Percentiles rank a stretch among this genome's conserved stretches.
Evolutionary conservation across 1,140 invertebrate species (phyloP).

Genomic region (Ostrea denselamellosa): DNA sequence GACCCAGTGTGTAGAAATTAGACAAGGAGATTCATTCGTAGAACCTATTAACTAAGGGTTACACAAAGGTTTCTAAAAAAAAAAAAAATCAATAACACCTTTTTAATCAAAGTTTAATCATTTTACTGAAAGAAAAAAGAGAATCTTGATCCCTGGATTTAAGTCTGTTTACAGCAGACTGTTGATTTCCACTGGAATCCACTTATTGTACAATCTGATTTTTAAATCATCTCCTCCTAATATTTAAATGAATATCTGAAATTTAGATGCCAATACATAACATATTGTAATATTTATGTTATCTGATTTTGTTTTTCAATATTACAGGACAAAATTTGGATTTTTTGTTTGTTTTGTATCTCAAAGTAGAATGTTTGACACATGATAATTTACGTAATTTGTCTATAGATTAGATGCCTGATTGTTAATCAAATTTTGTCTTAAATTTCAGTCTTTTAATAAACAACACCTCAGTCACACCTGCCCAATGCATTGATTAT

Average conservation of each 20-base stretch:
- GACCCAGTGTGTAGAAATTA: not conserved
- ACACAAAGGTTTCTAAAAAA: not conserved
- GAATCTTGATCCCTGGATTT: too few species aligned
- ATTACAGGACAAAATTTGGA: not conserved
- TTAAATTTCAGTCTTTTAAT: constrained; percentile 38
- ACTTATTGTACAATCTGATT: not conserved
- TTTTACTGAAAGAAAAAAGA: not conserved
- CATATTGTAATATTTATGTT: not conserved
- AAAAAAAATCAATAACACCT: not conserved
- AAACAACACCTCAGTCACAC: not conserved
- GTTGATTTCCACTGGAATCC: not conserved
- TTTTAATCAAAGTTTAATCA: not conserved
- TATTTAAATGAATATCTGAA: not conserved
- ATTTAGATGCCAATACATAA: not conserved
- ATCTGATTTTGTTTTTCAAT: not conserved
- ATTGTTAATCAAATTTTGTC: constrained; percentile 34
- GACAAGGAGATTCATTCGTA: not conserved
- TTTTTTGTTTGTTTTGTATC: not conserved
- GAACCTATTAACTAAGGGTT: not conserved
- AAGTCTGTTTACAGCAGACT: too few species aligned
- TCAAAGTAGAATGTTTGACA: not conserved
- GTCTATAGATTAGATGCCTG: not conserved
- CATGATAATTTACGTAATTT: constrained; percentile 29
- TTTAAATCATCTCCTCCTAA: not conserved
- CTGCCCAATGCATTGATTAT: constrained; percentile 30